Evolutionary conservation across 2,797 vertebrate species (phyloP).

Genomic region (Xiphorhynchus erythropygius): DNA sequence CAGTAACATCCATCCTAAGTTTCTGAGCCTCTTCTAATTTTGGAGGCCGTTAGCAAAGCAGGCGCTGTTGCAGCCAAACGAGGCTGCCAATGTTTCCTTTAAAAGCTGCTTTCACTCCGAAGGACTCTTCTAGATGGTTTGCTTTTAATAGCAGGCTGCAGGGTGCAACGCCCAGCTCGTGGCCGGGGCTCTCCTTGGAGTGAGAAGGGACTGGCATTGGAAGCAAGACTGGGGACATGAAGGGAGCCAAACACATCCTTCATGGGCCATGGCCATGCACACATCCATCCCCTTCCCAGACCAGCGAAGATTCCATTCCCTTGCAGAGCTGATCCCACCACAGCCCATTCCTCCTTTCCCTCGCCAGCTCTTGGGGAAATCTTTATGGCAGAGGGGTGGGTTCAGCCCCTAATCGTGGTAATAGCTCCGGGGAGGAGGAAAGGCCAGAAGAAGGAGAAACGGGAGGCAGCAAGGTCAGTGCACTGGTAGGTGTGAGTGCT

Average conservation of each 20-base stretch:
- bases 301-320: neutral
- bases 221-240: neutral
- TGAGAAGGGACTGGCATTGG: neutral
- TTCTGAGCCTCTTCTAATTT: constrained; percentile 62
- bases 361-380: rapidly evolving
- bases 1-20: constrained; percentile 46
- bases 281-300: neutral
- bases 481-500: constrained; percentile 2
- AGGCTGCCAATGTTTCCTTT: constrained; percentile 58
- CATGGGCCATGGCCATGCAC: rapidly evolving
- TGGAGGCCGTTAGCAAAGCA: constrained; percentile 52
- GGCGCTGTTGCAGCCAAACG: constrained; percentile 42
- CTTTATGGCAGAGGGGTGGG: neutral
- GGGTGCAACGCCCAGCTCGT: constrained; percentile 13
- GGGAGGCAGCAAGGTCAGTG: neutral
- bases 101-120: constrained; percentile 39
- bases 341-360: neutral
- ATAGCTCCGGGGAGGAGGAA: neutral
- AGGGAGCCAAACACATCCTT: neutral
- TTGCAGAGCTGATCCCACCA: neutral
- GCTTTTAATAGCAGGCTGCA: constrained; percentile 56
- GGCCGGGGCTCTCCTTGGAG: neutral
- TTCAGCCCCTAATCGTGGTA: neutral
- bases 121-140: constrained; percentile 60
- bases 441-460: neutral